Conservation (phyloP, 2,113 vertebrate species). For the Lophura nycthemera region DNA sequence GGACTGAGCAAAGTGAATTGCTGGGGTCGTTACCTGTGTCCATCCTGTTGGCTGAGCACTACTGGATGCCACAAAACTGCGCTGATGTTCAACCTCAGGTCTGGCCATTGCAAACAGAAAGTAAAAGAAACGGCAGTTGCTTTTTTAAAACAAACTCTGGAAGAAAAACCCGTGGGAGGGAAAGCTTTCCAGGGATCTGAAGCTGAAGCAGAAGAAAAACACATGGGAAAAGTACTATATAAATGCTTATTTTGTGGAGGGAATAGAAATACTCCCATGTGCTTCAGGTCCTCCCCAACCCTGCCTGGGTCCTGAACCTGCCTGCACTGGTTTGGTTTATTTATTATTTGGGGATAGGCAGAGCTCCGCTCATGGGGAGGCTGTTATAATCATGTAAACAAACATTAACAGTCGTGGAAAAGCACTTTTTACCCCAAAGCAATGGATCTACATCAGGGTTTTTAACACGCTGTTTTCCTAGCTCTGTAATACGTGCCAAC, state of each 20-base stretch:
- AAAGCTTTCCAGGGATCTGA: background rate
- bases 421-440: conserved; percentile 22
- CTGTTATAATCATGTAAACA: background rate
- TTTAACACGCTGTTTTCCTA: background rate
- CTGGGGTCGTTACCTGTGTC: too few relatives aligned
- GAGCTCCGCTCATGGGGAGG: background rate
- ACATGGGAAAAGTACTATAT: fast-evolving
- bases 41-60: too few relatives aligned
- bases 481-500: conserved; percentile 19
- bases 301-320: conserved; percentile 1
- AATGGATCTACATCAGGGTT: conserved; percentile 25
- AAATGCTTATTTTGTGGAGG: fast-evolving
- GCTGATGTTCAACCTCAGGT: too few relatives aligned
- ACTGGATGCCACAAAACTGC: too few relatives aligned
- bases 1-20: background rate
- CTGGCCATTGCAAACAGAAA: background rate
- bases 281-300: background rate
- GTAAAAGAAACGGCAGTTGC: background rate
- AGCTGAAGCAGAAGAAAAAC: background rate
- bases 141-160: background rate
- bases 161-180: background rate
- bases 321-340: conserved; percentile 36
- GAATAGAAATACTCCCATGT: background rate
- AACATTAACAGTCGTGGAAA: background rate
- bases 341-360: conserved; percentile 19